A percentile compares a stretch with the other conserved stretches of the same genome.
phyloP scores from a whole-genome alignment of 2,797 vertebrate species.

The Sebastes taczanowskii region DNA sequence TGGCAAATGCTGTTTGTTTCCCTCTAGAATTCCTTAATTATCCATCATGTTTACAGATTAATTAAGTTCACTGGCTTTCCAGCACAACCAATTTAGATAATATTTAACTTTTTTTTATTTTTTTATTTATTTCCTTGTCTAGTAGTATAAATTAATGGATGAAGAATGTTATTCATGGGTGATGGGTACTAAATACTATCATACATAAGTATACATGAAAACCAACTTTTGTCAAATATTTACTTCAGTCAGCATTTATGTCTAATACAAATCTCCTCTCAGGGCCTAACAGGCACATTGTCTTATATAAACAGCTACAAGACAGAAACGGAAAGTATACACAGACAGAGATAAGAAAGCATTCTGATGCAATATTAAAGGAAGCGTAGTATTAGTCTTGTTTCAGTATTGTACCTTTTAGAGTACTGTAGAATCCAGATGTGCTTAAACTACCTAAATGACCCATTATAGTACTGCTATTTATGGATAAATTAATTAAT shows the following conservation, averaged over 20 bases:
- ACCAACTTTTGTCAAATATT: not conserved
- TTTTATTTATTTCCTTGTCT: not conserved
- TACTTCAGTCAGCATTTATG: no score
- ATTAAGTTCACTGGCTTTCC: not conserved
- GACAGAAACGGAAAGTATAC: not conserved
- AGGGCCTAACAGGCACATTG: not conserved
- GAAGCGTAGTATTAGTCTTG: no score
- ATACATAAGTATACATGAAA: not conserved
- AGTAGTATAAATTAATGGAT: not conserved
- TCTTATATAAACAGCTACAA: not conserved
- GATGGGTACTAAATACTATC: not conserved
- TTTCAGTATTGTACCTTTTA: not conserved
- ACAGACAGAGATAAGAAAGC: not conserved
- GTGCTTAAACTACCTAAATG: not conserved
- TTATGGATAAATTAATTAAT: not conserved
- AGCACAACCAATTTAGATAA: not conserved
- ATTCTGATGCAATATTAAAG: not conserved
- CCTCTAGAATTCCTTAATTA: no score
- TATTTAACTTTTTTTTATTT: accelerated
- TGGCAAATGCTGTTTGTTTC: not conserved
- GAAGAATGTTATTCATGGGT: not conserved
- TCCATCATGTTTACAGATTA: not conserved
- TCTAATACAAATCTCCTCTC: not conserved
- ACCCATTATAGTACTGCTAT: no score
- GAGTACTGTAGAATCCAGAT: not conserved